Evolutionary conservation across 2,797 vertebrate genomes (phyloP).

Genomic region (Todus mexicanus): DNA sequence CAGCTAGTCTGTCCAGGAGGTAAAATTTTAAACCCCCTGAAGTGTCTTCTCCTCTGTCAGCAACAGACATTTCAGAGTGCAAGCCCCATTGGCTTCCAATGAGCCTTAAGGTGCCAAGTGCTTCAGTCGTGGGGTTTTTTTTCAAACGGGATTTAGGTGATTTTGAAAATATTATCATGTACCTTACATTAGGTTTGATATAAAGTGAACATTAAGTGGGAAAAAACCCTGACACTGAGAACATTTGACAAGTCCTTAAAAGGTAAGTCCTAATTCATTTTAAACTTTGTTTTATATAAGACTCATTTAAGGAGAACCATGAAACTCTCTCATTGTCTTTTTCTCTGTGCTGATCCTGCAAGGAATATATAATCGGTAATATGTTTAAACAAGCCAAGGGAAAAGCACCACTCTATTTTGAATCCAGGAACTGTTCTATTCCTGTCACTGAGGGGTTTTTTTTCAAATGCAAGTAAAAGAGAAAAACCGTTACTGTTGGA

Average conservation of each 20-base stretch:
- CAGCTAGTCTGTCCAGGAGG: not conserved
- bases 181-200: not conserved
- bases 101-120: not conserved
- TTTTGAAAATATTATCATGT: not conserved
- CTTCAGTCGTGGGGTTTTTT: not conserved
- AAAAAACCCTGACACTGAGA: conserved; percentile 12
- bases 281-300: conserved; percentile 14
- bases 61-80: not conserved
- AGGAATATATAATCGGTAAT: not conserved
- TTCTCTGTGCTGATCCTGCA: conserved; percentile 8
- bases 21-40: not conserved
- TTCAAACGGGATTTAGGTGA: not conserved
- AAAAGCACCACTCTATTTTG: not conserved
- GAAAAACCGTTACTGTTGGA: not conserved
- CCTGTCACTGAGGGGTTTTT: not conserved
- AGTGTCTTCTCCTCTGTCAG: not conserved
- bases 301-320: not conserved
- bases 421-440: not conserved
- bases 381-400: not conserved
- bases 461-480: not conserved
- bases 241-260: conserved; percentile 1
- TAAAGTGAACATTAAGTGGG: not conserved
- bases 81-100: not conserved
- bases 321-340: conserved; percentile 26
- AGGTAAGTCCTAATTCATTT: not conserved